Evolutionary conservation across 2,797 vertebrate genomes (phyloP), one percentile per base, ranked within the genome.

Genomic region (Acomys russatus): DNA sequence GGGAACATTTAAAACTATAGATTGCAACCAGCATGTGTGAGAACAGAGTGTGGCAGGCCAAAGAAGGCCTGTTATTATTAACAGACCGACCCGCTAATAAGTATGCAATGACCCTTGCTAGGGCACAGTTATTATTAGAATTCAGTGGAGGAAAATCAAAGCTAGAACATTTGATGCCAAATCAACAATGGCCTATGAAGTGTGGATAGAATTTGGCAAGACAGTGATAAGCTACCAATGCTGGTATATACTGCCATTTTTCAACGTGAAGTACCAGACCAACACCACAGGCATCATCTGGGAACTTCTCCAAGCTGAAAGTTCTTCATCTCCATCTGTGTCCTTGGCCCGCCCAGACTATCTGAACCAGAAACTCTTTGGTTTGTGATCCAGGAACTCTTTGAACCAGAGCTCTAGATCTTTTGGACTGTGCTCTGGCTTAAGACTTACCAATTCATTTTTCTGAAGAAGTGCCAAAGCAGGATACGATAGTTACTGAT

Each of bases 191-290:
- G 61, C 87, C 12, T 85, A 82, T 63, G 1, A 78, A 30, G 0
- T 25, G 78, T 88, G 17, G 10, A n/a, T 80, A 68, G n/a, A 90
- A 92, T 85, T 84, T 94, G 91, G 28, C 6, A 86, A 61, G 33
- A 73, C 2, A 78, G 15, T 3, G 78, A 5, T 1, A 88, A 30
- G 25, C 23, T 68, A 20, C 14, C 9, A 25, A 14, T 90, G 8
- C 33, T 73, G 0, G 8, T 68, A 3, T 87, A 44, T 4, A 84
- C 8, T 66, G 56, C 23, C 49, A 44, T 22, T 78, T 86, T 90
- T 92, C 59, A 83, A 20, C 12, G 63, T 91, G 11, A 11, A 33
- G 4, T 79, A 25, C 28, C 85, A 64, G 30, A n/a, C 14, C 17
- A 64, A 20, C 1, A 83, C 33, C 3, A 59, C 73, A 33, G 94